phyloP scores from a whole-genome alignment of 1,140 invertebrate genomes.

The Caenorhabditis elegans region WBcel235 BX284605.5:14855501-14856000 shows the following conservation, averaged over 20 bases:
- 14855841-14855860: conserved; percentile 61
- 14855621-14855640: conserved; percentile 60
- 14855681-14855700: conserved; percentile 66
- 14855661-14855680: conserved; percentile 63
- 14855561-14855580: conserved; percentile 59
- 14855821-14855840: conserved; percentile 71
- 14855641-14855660: conserved; percentile 64
- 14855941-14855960: conserved; percentile 62
- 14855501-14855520: conserved; percentile 65
- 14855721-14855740: conserved; percentile 58
- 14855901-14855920: neutral
- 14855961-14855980: conserved; percentile 65
- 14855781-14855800: conserved; percentile 66
- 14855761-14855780: neutral
- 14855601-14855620: conserved; percentile 35
- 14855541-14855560: conserved; percentile 63
- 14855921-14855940: conserved; percentile 62
- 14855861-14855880: neutral
- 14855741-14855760: no score
- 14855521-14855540: conserved; percentile 65
- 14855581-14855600: conserved; percentile 3
- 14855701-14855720: conserved; percentile 64
- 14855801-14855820: conserved; percentile 71
- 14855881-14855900: neutral
- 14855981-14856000: conserved; percentile 43